These are phyloP conservation scores for Spicauda simplicius DNA, from an alignment of 2,888 invertebrate genomes.

Conservation along the genomic window DNA sequence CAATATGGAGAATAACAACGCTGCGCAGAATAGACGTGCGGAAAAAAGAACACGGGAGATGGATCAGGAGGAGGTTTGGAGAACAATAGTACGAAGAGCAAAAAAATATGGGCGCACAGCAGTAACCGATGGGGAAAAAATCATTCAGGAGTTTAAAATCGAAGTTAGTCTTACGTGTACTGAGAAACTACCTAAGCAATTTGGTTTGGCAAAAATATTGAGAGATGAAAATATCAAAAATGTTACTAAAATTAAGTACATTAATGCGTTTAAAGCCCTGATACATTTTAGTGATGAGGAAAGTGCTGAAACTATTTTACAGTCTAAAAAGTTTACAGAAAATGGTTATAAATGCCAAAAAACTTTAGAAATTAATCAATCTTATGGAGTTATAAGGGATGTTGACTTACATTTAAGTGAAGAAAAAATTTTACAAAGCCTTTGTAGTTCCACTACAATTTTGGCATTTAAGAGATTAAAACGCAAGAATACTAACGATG, in stretches of 20 bases:
- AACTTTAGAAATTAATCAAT: slow-evolving; percentile 8
- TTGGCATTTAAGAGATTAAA: slow-evolving; percentile 24
- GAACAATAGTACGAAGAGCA: background rate
- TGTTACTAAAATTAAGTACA: slow-evolving; percentile 27
- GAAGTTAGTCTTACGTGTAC: slow-evolving; percentile 14
- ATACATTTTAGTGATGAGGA: slow-evolving; percentile 22
- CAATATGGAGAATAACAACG: background rate
- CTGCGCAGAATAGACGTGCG: no score
- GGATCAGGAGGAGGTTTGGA: slow-evolving; percentile 17
- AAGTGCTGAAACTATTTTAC: slow-evolving; percentile 9
- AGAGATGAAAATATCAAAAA: slow-evolving; percentile 24
- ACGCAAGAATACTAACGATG: slow-evolving; percentile 22
- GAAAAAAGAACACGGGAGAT: slow-evolving; percentile 15
- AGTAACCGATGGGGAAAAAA: background rate
- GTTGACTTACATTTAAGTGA: slow-evolving; percentile 15
- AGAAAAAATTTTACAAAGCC: slow-evolving; percentile 10
- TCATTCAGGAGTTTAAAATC: slow-evolving; percentile 2
- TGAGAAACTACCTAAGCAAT: slow-evolving; percentile 32
- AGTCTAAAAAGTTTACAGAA: slow-evolving; percentile 9
- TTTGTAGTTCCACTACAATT: background rate
- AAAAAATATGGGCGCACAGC: slow-evolving; percentile 9
- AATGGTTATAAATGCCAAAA: slow-evolving; percentile 18
- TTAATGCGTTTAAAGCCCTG: slow-evolving; percentile 23
- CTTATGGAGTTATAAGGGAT: slow-evolving; percentile 25
- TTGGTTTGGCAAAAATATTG: slow-evolving; percentile 30